Conservation (phyloP, 2,113 vertebrate genomes). For the Actinemys pallida region DNA sequence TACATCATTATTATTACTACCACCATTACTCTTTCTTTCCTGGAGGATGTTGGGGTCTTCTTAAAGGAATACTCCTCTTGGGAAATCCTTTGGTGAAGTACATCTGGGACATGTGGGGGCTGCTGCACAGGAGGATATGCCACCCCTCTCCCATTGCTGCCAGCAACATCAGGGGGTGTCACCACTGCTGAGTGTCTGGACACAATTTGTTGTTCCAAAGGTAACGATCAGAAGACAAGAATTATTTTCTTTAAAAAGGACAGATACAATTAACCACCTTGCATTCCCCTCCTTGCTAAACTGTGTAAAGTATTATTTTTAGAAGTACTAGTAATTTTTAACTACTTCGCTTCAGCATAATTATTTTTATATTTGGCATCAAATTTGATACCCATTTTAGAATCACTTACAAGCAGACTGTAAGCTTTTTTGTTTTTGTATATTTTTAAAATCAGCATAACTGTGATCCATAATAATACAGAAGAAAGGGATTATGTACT, state of each 20-base stretch:
- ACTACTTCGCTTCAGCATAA: constrained; percentile 7
- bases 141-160: neutral
- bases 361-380: neutral
- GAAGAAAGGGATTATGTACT: neutral
- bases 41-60: neutral
- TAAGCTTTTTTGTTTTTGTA: neutral
- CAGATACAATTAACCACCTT: neutral
- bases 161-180: neutral
- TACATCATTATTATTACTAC: neutral
- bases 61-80: neutral
- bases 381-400: neutral
- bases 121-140: rapidly evolving
- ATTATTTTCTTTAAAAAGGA: neutral
- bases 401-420: neutral
- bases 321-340: constrained; percentile 34
- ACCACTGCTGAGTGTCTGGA: neutral
- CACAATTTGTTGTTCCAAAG: neutral
- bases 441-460: neutral
- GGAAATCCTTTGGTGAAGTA: neutral
- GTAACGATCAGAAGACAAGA: neutral
- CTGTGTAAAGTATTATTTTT: neutral
- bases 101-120: neutral
- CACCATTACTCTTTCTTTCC: neutral
- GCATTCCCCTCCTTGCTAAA: neutral
- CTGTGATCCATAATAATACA: neutral